Evolutionary conservation across 2,797 vertebrate genomes (phyloP).

Genomic region (Hydrolagus colliei): DNA sequence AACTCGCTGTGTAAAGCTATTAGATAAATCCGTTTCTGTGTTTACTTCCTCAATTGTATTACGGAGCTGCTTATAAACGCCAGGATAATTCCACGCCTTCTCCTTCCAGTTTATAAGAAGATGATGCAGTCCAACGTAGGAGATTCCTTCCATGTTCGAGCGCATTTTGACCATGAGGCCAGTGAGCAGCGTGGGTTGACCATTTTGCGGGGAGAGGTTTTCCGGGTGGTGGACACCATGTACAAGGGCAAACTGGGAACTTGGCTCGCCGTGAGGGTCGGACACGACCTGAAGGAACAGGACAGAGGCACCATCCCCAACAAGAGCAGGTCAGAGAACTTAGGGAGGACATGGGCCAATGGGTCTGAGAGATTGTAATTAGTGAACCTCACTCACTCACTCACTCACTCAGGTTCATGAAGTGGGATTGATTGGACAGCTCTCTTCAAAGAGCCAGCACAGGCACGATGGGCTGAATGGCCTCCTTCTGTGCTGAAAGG

Average conservation of each 20-base stretch:
- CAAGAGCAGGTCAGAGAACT: conserved; percentile 61
- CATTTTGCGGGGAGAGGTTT: conserved; percentile 84
- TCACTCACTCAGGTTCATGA: no score
- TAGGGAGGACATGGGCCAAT: not conserved
- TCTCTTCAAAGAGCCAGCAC: no score
- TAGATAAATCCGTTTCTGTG: not conserved
- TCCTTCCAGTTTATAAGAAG: conserved; percentile 76
- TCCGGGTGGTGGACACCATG: conserved; percentile 89
- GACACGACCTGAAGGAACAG: conserved; percentile 76
- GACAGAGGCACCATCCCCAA: conserved; percentile 89
- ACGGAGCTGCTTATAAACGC: not conserved
- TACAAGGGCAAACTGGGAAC: conserved; percentile 69
- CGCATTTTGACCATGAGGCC: conserved; percentile 84
- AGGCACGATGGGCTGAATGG: no score
- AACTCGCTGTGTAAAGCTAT: no score
- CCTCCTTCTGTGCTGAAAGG: no score
- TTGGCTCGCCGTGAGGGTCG: conserved; percentile 83
- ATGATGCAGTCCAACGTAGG: conserved; percentile 76
- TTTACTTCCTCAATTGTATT: not conserved
- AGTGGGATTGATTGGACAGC: no score
- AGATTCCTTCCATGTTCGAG: conserved; percentile 89
- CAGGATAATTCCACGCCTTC: not conserved
- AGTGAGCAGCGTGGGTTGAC: conserved; percentile 62
- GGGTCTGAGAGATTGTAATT: no score
- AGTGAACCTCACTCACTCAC: no score